These are phyloP conservation scores for Nymphalis c-album DNA, from an alignment of 2,888 invertebrate genomes.

Conservation along the genomic window DNA sequence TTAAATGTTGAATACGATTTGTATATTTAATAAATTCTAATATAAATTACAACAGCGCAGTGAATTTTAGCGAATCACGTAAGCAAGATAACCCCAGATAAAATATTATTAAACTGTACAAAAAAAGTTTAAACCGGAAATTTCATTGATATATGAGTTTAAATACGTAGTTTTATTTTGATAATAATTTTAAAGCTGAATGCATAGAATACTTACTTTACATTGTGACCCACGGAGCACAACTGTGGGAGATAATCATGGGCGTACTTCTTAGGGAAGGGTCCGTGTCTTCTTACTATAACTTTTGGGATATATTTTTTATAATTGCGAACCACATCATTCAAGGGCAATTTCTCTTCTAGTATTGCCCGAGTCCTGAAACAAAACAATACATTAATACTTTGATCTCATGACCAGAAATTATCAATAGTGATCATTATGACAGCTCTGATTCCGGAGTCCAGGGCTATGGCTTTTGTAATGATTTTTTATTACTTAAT, in stretches of 20 bases:
- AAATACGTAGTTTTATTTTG: neutral
- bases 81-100: neutral
- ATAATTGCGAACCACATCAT: conserved; percentile 88
- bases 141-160: neutral
- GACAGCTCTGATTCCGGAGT: too few relatives aligned
- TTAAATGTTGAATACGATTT: too few relatives aligned
- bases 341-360: conserved; percentile 85
- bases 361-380: conserved; percentile 86
- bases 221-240: conserved; percentile 81
- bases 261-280: conserved; percentile 89
- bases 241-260: conserved; percentile 80
- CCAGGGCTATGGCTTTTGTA: too few relatives aligned
- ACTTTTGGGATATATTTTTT: conserved; percentile 92
- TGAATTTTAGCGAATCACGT: neutral
- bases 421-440: too few relatives aligned
- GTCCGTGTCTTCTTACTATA: conserved; percentile 86
- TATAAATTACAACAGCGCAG: too few relatives aligned
- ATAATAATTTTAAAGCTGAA: neutral
- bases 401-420: too few relatives aligned
- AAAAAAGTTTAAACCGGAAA: neutral
- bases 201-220: conserved; percentile 70
- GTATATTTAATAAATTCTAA: too few relatives aligned
- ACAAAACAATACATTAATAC: conserved; percentile 34
- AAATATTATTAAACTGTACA: neutral
- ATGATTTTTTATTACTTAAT: too few relatives aligned